phyloP scores from a whole-genome alignment of 2,113 vertebrate genomes.

The Petrocephalus microphthalmus region DNA sequence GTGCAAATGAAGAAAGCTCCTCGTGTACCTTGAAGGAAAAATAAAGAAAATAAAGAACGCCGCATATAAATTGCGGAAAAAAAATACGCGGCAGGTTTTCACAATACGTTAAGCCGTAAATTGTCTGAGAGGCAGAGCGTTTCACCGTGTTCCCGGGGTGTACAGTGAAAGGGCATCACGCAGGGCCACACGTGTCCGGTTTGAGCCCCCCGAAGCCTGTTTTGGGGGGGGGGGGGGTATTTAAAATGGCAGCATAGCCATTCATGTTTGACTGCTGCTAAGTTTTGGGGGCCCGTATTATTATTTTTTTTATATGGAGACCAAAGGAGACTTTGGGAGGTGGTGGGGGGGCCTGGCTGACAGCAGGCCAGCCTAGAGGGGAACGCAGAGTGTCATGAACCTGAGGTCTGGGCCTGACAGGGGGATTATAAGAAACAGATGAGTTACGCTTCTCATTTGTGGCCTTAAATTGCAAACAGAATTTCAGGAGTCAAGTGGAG shows the following conservation, averaged over 20 bases:
- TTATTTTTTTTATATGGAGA: background rate
- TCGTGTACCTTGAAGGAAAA: background rate
- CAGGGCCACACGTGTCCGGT: background rate
- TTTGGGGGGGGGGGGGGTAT: background rate
- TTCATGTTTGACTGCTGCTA: background rate
- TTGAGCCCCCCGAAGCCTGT: background rate
- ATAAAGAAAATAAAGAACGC: background rate
- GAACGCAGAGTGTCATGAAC: slow-evolving; percentile 56
- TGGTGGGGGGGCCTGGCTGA: slow-evolving; percentile 68
- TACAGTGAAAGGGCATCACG: background rate
- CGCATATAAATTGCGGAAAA: background rate
- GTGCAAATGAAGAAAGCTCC: background rate
- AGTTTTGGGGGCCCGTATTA: background rate
- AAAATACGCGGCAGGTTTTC: background rate
- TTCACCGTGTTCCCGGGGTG: background rate
- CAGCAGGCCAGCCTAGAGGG: slow-evolving; percentile 71
- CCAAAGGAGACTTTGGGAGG: slow-evolving; percentile 44
- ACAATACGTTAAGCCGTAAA: background rate
- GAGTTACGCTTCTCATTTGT: slow-evolving; percentile 99
- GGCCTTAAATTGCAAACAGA: slow-evolving; percentile 99
- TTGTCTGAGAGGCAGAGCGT: background rate
- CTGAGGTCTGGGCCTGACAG: slow-evolving; percentile 83
- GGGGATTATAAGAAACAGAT: slow-evolving; percentile 98
- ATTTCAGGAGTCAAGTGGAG: slow-evolving; percentile 89
- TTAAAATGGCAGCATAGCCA: background rate